Conservation (phyloP, 2,113 vertebrate species). For the Sturnira hondurensis region DNA sequence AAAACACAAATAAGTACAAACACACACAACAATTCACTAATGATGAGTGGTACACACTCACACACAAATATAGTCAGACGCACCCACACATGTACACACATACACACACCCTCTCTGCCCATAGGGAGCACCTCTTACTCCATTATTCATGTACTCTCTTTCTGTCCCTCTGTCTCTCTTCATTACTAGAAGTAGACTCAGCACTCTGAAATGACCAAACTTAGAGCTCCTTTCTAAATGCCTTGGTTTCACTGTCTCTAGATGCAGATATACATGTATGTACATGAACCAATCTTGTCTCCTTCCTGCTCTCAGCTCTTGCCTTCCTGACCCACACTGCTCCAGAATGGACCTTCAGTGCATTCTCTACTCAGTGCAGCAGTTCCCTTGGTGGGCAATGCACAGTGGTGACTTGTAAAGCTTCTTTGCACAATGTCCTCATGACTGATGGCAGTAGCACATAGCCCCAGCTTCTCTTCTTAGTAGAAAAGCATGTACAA, state of each 20-base stretch:
- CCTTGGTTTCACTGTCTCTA: neutral
- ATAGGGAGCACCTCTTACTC: accelerated
- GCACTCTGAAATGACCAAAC: neutral
- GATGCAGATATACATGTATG: neutral
- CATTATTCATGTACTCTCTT: neutral
- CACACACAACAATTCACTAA: no score
- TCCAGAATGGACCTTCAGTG: neutral
- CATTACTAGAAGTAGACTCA: neutral
- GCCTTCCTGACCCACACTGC: neutral
- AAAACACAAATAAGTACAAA: neutral
- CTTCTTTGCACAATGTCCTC: neutral
- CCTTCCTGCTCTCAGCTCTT: neutral
- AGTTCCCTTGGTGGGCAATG: neutral
- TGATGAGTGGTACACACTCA: no score
- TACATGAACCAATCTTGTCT: neutral
- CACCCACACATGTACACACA: no score
- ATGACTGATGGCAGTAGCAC: neutral
- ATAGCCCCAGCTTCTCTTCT: neutral
- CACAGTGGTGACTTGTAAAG: neutral
- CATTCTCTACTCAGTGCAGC: neutral
- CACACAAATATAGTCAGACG: neutral
- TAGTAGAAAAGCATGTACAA: neutral
- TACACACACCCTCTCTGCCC: neutral
- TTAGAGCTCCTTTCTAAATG: neutral
- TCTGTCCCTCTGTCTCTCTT: neutral